Conservation (phyloP, 2,888 invertebrate genomes). For the Micoletzkya japonica region DNA sequence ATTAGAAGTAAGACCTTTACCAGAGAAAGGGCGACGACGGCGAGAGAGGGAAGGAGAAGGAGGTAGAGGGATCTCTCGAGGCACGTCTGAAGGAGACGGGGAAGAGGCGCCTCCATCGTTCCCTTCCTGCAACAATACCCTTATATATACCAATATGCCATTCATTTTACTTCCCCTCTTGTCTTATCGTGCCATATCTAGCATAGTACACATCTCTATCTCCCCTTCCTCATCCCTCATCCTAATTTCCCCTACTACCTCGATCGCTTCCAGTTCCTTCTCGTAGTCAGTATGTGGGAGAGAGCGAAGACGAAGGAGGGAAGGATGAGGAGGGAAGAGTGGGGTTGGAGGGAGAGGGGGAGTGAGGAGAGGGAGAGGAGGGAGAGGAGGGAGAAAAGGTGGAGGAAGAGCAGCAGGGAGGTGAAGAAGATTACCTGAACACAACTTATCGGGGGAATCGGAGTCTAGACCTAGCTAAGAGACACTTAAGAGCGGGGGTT, state of each 20-base stretch:
- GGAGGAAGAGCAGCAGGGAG: slow-evolving; percentile 2
- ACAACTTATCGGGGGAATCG: too few relatives aligned
- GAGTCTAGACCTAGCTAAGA: too few relatives aligned
- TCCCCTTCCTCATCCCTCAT: background rate
- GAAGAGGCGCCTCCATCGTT: slow-evolving; percentile 24
- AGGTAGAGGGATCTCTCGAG: slow-evolving; percentile 14
- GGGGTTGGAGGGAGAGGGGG: background rate
- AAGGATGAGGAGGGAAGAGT: background rate
- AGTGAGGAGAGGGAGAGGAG: slow-evolving; percentile 3
- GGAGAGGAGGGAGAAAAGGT: slow-evolving; percentile 1
- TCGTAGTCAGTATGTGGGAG: background rate
- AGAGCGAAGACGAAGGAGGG: slow-evolving; percentile 5
- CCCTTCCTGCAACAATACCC: slow-evolving; percentile 19
- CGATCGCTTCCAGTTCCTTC: slow-evolving; percentile 26
- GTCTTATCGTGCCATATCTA: too few relatives aligned
- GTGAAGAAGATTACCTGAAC: slow-evolving; percentile 17
- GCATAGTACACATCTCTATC: background rate
- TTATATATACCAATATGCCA: background rate
- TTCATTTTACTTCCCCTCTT: too few relatives aligned
- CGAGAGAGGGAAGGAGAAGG: background rate
- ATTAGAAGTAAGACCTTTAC: background rate
- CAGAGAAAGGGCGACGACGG: background rate
- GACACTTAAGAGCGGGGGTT: too few relatives aligned
- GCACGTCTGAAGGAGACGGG: slow-evolving; percentile 13
- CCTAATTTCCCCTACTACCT: background rate